A percentile compares a stretch with the other conserved stretches of the same genome.
These are phyloP conservation scores for Premnoplex brunnescens DNA, from an alignment of 2,797 vertebrate species.

Conservation along the genomic window DNA sequence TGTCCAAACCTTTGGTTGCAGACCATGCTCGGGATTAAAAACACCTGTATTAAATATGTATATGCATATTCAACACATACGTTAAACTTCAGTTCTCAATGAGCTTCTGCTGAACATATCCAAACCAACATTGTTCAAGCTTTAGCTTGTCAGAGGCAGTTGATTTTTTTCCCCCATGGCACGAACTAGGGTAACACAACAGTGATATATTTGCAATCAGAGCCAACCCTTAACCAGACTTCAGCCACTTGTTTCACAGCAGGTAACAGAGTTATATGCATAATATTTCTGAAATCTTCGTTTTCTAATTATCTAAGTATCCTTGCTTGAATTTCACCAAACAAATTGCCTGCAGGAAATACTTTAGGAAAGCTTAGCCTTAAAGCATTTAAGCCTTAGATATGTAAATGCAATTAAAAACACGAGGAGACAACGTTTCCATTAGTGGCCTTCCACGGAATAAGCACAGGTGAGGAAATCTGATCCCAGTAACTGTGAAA, in stretches of 20 bases:
- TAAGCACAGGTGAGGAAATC: background rate
- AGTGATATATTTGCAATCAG: background rate
- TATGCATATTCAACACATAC: background rate
- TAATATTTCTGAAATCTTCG: background rate
- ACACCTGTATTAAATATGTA: rapidly evolving
- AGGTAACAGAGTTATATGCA: background rate
- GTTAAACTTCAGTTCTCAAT: background rate
- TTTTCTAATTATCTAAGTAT: background rate
- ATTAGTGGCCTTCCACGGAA: background rate
- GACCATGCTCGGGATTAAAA: background rate
- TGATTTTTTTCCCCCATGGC: background rate
- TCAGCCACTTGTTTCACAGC: slow-evolving; percentile 14
- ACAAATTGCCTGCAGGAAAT: background rate
- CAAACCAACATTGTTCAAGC: background rate
- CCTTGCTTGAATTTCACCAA: background rate
- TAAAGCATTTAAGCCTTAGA: background rate
- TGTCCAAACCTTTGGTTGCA: background rate
- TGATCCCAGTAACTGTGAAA: background rate
- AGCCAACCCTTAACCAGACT: background rate
- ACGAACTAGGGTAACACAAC: background rate
- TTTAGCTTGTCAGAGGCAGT: background rate
- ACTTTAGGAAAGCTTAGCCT: background rate
- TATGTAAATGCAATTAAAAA: slow-evolving; percentile 24
- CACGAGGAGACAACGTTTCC: background rate
- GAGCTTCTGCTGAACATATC: background rate